Evolutionary conservation across 2,888 invertebrate genomes (phyloP), one percentile per base, ranked within the genome.

Genomic region (Netelia fuscicornis): DNA sequence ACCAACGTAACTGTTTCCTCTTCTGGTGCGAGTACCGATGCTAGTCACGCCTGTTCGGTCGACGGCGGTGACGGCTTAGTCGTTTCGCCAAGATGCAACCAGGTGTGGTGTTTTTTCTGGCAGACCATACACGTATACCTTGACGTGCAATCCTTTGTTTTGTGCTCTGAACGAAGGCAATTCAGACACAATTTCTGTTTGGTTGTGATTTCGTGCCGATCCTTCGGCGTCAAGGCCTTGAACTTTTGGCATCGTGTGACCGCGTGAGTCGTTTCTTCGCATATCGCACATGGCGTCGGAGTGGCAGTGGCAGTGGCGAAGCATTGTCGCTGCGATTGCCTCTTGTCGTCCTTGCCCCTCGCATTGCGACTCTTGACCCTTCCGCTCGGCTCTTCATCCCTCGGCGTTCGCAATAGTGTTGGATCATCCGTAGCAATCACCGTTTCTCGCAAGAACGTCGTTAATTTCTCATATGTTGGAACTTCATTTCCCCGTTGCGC

Each of bases 51-150:
- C 11, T 52, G 52, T 11, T 52, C n/a, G 2, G 52, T n/a, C 2
- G 2, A 11, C 52, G n/a, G 8, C 2, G 52, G 2, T n/a, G 52
- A 11, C n/a, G 52, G 0, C 2, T 13, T n/a, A 52, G 13, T 8
- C 52, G 5, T 52, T 10, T 71, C 42, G 0, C n/a, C n/a, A 37
- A 37, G 11, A 11, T 71, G 71, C 23, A 71, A 20, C 74, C 60
- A 74, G 1, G 62, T 62, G 62, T 74, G 62, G n/a, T 74, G 74
- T 37, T 62, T 62, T 25, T n/a, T 62, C 2, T 74, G 13, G 30
- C 62, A 74, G 1, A 52, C 30, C n/a, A 13, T 25, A 23, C 74
- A 74, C 20, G 60, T 30, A 30, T 25, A 74, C 9, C n/a, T 44
- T 2, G 74, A 74, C 0, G 30, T 9, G 17, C 62, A 74, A 1